phyloP scores from a whole-genome alignment of 1,140 invertebrate genomes.

The Ceratoteleas bidentatus region DNA sequence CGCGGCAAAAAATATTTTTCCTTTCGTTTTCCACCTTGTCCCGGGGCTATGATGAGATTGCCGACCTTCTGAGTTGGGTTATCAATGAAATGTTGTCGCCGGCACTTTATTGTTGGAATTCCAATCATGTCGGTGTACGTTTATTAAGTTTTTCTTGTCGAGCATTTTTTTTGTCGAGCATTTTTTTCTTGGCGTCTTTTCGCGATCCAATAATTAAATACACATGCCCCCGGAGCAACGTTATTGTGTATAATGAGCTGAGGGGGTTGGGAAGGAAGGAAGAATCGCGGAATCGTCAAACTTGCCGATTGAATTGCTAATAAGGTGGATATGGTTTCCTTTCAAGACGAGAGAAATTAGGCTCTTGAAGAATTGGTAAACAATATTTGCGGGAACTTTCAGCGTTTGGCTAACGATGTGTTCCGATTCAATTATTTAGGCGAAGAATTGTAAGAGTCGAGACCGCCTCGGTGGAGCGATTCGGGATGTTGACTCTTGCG shows the following conservation, averaged over 20 bases:
- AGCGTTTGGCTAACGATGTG: too few species aligned
- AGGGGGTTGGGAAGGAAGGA: too few species aligned
- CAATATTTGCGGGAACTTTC: too few species aligned
- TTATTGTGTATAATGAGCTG: constrained; percentile 10
- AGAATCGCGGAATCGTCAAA: constrained; percentile 4
- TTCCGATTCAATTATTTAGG: too few species aligned
- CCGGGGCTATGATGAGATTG: constrained; percentile 53
- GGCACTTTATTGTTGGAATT: constrained; percentile 48
- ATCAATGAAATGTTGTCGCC: constrained; percentile 51
- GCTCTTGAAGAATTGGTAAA: too few species aligned
- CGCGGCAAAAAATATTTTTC: constrained; percentile 44
- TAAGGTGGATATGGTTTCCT: neutral
- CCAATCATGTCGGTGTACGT: constrained; percentile 40
- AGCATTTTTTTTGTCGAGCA: constrained; percentile 19
- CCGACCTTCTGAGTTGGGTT: constrained; percentile 36
- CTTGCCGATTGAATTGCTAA: neutral
- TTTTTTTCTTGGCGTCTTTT: constrained; percentile 21
- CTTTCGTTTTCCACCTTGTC: constrained; percentile 38
- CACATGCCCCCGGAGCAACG: neutral
- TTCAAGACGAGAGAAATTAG: neutral
- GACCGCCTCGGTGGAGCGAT: too few species aligned
- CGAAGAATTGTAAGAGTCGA: too few species aligned
- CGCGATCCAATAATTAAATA: constrained; percentile 33
- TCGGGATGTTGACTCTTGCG: too few species aligned
- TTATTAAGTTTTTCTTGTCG: constrained; percentile 34